Evolutionary conservation across 2,888 invertebrate genomes (phyloP), one percentile per base, ranked within the genome.

Genomic region (Tribolium freemani): DNA sequence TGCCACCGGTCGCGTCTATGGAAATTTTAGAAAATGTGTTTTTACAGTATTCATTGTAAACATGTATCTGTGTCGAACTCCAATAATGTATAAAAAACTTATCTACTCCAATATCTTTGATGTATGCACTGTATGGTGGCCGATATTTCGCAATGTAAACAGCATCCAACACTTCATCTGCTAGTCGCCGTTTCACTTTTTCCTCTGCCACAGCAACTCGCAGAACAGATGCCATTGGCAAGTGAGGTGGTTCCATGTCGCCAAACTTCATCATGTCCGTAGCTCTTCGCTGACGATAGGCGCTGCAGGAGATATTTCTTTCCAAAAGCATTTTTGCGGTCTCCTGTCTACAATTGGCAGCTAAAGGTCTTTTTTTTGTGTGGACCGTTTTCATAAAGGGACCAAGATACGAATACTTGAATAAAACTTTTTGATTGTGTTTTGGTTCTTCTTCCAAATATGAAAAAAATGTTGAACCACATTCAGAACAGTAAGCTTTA

Each of bases 1-100:
- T 56, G 31, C 70, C 54, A 13, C 72, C 73, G 54, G 72, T 75
- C 44, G 67, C 70, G 57, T 73, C 73, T 13, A 75, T 54, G 31
- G 70, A 50, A 50, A 75, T 63, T 67, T 60, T 69, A 63, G 72
- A 75, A 38, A 50, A 57, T 9, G 5, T 6, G 13, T 13, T 45
- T 30, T 54, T 46, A 11, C 10, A 10, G 11, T 46, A 46, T 46
- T 46, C 46, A 46, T 26, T 26, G 5, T 26, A 26, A 26, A 26
- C 26, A 26, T 26, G 26, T 26, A 26, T 26, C 26, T 26, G 46
- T 10, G 11, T 11, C 5, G 46, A 11, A 46, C 10, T 11, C 46
- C 46, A 46, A 46, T 46, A 46, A 11, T 46, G 46, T 11, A 46
- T 10, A 46, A 11, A 11, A 11, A 46, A 46, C 11, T 11, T 46